Conservation (phyloP, 2,113 vertebrate species). For the Galbula dea region DNA sequence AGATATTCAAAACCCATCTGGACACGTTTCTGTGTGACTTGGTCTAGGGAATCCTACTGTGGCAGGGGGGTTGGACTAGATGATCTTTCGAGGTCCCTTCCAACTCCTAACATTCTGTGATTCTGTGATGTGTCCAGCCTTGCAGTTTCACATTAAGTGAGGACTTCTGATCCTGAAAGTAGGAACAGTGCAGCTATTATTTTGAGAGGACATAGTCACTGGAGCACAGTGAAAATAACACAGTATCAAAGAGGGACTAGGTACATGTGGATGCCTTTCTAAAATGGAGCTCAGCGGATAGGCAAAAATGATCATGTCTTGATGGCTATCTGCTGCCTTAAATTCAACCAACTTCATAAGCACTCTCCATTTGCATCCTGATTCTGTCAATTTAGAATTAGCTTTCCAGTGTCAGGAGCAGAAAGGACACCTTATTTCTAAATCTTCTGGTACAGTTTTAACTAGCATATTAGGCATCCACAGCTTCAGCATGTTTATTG, state of each 20-base stretch:
- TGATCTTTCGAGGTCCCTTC: too few relatives aligned
- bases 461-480: not conserved
- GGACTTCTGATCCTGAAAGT: not conserved
- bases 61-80: too few relatives aligned
- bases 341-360: not conserved
- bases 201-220: not conserved
- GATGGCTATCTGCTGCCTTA: not conserved
- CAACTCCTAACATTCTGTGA: too few relatives aligned
- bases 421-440: not conserved
- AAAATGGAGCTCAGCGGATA: not conserved
- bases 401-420: not conserved
- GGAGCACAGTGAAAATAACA: not conserved
- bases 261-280: not conserved
- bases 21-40: too few relatives aligned
- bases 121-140: too few relatives aligned
- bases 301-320: not conserved
- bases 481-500: not conserved
- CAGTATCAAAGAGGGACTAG: not conserved
- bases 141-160: not conserved
- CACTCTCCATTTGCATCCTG: not conserved
- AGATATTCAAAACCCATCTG: too few relatives aligned
- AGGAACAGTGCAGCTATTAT: not conserved
- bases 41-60: too few relatives aligned
- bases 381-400: not conserved
- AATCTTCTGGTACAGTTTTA: not conserved